Percentiles rank a stretch among this genome's conserved stretches.
Evolutionary conservation across 2,797 vertebrate species (phyloP).

Genomic region (Lateolabrax maculatus): DNA sequence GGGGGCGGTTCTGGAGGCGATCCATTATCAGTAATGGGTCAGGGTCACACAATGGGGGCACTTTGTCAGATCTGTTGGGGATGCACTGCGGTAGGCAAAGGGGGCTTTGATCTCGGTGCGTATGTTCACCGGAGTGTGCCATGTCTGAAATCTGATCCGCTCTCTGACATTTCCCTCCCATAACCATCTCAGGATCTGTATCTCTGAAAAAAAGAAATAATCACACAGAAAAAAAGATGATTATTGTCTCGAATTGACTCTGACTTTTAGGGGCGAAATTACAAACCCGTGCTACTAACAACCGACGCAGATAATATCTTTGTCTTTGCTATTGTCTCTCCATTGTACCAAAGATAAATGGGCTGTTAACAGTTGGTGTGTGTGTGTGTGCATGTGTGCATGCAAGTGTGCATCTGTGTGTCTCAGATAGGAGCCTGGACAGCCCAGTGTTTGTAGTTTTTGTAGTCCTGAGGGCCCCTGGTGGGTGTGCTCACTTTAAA

Average conservation of each 20-base stretch:
- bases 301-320: constrained; percentile 60
- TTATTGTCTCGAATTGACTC: constrained; percentile 67
- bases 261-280: constrained; percentile 56
- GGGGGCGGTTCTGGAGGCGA: constrained; percentile 77
- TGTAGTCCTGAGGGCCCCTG: constrained; percentile 76
- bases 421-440: constrained; percentile 72
- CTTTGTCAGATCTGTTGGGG: constrained; percentile 82
- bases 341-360: constrained; percentile 75
- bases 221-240: constrained; percentile 64
- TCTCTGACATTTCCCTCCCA: constrained; percentile 77
- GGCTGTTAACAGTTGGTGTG: constrained; percentile 71
- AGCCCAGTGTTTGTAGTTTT: constrained; percentile 82
- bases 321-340: constrained; percentile 70
- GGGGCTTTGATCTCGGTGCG: constrained; percentile 83
- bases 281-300: constrained; percentile 48
- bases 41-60: constrained; percentile 83
- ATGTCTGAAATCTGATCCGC: constrained; percentile 84
- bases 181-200: constrained; percentile 71
- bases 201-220: constrained; percentile 33
- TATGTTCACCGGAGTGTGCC: constrained; percentile 87
- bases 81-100: constrained; percentile 82
- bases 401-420: constrained; percentile 74
- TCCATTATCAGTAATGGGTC: constrained; percentile 84
- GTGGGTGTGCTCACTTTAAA: constrained; percentile 86
- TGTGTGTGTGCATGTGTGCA: constrained; percentile 60